Conservation (phyloP, 2,888 invertebrate genomes). For the Megalurothrips usitatus region DNA sequence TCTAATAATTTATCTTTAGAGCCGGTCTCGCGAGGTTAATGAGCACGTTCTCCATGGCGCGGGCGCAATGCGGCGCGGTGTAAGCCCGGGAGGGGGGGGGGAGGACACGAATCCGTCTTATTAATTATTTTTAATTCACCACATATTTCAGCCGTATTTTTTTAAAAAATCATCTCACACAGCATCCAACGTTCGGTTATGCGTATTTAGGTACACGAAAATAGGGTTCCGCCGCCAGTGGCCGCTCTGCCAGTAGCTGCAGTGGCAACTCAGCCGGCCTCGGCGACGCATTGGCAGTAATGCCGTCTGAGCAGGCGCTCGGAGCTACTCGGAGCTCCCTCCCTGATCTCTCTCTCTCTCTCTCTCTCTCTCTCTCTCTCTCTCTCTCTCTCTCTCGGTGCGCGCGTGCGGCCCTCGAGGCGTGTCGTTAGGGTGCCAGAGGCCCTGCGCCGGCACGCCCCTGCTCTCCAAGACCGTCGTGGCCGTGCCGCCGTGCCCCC, state of each 20-base stretch:
- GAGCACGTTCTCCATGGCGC: not conserved
- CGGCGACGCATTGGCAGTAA: no score
- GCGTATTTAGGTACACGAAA: no score
- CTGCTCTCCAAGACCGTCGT: not conserved
- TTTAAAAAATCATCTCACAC: no score
- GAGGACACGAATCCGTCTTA: not conserved
- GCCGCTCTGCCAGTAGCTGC: not conserved
- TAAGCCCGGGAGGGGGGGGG: not conserved
- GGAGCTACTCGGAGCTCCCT: not conserved
- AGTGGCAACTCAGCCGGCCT: not conserved
- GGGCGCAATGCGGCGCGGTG: not conserved
- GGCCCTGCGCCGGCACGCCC: conserved; percentile 5
- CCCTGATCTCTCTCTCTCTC: no score
- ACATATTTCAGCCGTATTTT: not conserved
- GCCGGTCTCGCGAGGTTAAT: not conserved
- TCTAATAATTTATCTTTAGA: not conserved
- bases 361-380: not conserved
- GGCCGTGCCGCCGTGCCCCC: not conserved
- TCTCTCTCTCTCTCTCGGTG: not conserved
- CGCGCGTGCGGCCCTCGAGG: not conserved
- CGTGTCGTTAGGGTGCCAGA: not conserved
- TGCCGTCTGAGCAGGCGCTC: not conserved
- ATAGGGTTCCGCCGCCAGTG: not conserved
- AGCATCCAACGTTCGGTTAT: no score
- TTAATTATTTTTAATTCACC: not conserved